Evolutionary conservation across 2,797 vertebrate species (phyloP), one percentile per base, ranked within the genome.

Genomic region (Eidolon dupreanum): DNA sequence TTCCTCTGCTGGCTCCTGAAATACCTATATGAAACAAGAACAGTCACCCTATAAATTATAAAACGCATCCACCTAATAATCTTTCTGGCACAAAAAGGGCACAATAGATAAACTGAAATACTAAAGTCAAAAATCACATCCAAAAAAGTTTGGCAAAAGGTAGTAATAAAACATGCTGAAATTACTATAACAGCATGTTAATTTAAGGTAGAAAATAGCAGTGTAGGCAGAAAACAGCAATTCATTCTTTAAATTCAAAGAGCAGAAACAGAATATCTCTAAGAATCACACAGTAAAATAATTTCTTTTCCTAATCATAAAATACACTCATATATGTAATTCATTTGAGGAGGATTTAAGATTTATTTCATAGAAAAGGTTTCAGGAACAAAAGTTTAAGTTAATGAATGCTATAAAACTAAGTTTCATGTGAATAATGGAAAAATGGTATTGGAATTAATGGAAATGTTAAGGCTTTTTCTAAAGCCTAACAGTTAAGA

Each of bases 1-100:
- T 86, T 99, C 99, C 94, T 99, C 99, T 97, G 98, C 97, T 46
- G 98, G 95, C 51, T 99, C 99, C 97, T 99, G 98, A 97, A 98
- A 98, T 95, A 98, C 97, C 98, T 98, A 98, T 59, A 98, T 96
- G 41, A 84, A 97, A 88, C 74, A 91, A 94, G 57, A 96, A 89
- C 2, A 94, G 53, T 59, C 10, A 33, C 61, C 53, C 20, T 71
- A 78, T 55, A 63, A 88, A 90, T 55, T 94, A 94, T 4, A 66
- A 97, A 96, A 94, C 33, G 90, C 11, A 68, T 38, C 38, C 33
- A 95, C 11, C 22, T 68, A 22, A 71, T 78, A 68, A 81, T 77
- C 46, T 77, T 93, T 86, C 51, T 66, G 53, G 53, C 19, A 22
- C 1, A 43, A 81, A 97, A 26, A 93, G 6, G 19, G 3, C 17